Conservation (phyloP, 1,140 invertebrate species). For the Aphaenogaster ashmeadi region DNA sequence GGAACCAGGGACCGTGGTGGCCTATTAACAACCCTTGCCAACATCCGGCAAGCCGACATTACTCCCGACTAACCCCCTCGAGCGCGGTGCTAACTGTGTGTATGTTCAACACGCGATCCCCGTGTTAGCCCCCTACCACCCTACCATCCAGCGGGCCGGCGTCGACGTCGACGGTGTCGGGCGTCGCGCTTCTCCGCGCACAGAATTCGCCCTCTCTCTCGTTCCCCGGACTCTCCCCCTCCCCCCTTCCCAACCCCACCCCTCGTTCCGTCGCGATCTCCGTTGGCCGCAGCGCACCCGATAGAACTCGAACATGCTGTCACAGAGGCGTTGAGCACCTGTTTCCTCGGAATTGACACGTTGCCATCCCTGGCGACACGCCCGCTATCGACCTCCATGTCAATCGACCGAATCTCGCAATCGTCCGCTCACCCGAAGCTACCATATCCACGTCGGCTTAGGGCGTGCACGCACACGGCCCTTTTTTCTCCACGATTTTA, state of each 20-base stretch:
- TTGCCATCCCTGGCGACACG: constrained; percentile 79
- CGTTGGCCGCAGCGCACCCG: constrained; percentile 68
- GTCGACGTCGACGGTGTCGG: constrained; percentile 50
- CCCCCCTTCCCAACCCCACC: constrained; percentile 18
- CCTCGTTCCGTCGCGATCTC: constrained; percentile 61
- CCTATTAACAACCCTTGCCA: constrained; percentile 84
- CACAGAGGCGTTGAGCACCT: constrained; percentile 84
- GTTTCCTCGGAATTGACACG: constrained; percentile 83
- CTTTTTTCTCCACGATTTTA: constrained; percentile 9
- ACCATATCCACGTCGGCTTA: constrained; percentile 16
- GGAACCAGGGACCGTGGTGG: constrained; percentile 71
- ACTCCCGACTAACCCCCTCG: constrained; percentile 69
- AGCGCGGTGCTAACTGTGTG: constrained; percentile 79
- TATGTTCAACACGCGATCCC: constrained; percentile 84
- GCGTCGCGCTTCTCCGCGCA: constrained; percentile 45
- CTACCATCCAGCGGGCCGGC: constrained; percentile 50
- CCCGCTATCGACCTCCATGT: constrained; percentile 77
- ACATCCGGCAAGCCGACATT: constrained; percentile 82
- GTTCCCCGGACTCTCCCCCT: constrained; percentile 10
- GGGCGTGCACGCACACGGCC: not conserved
- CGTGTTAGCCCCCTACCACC: constrained; percentile 78
- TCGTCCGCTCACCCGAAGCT: constrained; percentile 67
- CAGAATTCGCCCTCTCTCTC: constrained; percentile 50
- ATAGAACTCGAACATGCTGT: constrained; percentile 83
- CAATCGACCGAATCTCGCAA: constrained; percentile 75